Conservation (phyloP, 2,888 invertebrate species). For the Pammene fasciana region DNA sequence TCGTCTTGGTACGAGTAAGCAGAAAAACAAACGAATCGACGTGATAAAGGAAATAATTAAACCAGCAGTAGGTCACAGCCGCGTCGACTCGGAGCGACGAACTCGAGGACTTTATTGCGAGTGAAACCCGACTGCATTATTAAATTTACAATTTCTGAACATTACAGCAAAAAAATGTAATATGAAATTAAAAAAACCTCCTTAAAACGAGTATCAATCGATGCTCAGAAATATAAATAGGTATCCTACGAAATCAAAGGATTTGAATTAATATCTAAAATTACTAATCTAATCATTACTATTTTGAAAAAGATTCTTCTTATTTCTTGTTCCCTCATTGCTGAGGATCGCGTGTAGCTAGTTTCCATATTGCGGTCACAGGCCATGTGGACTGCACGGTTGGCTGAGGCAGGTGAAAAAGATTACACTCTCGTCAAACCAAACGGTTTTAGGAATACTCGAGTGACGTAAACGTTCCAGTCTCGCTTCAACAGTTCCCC, state of each 20-base stretch:
- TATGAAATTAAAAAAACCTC: no score
- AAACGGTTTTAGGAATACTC: background rate
- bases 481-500: background rate
- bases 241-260: no score
- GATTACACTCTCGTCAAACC: conserved; percentile 4
- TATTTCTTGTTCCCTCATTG: no score
- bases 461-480: no score
- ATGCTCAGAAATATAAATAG: no score
- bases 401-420: no score
- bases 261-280: no score
- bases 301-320: conserved; percentile 2
- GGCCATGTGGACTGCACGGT: no score
- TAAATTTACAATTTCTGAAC: conserved; percentile 6
- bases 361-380: no score
- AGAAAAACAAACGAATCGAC: conserved; percentile 27
- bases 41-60: conserved; percentile 38
- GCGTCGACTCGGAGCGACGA: conserved; percentile 15
- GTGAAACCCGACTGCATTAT: conserved; percentile 17
- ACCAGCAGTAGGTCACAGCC: conserved; percentile 33
- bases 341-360: no score
- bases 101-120: conserved; percentile 32
- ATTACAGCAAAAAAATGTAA: background rate
- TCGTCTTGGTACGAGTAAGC: conserved; percentile 25
- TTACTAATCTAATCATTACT: no score
- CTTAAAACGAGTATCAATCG: no score